Evolutionary conservation across 2,888 invertebrate genomes (phyloP), one percentile per base, ranked within the genome.

Genomic region (Cecidostiba fungosa): DNA sequence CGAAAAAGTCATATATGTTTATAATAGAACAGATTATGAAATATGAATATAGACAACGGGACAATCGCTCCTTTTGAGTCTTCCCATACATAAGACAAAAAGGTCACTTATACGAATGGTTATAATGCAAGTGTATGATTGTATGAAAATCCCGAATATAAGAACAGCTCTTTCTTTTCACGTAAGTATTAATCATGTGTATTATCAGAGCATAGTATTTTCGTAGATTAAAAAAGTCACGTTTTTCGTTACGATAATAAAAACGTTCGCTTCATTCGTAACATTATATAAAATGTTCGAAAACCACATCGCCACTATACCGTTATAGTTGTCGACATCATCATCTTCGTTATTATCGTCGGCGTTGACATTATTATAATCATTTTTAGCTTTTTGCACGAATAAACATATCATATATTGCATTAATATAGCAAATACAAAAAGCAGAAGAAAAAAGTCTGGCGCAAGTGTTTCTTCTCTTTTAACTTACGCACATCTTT

Each of bases 241-340:
- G n/a, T 77, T 74, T 72, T 70, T 16, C 47, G 39, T n/a, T 62
- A 10, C 23, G 29, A 78, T 54, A n/a, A n/a, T n/a, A n/a, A n/a
- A n/a, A n/a, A n/a, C n/a, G n/a, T n/a, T n/a, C n/a, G n/a, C n/a
- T n/a, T n/a, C n/a, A n/a, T n/a, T n/a, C n/a, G n/a, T n/a, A n/a
- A n/a, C n/a, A 77, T 32, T 77, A 54, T 74, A 86, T 81, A 73
- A 77, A 77, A 72, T 29, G 62, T 8, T 81, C 23, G 70, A 77
- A 74, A 69, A n/a, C 43, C n/a, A 80, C 62, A 81, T 29, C 43
- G 43, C 29, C 43, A 59, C 14, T 16, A 59, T 59, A 77, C 26
- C 29, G 1, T 23, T 16, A n/a, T n/a, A 6, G 23, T 74, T 16
- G 62, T 32, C n/a, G 3, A 19, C 47, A 76, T 50, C 36, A 73